Percentiles rank a stretch among this genome's conserved stretches.
Conservation (phyloP, 2,797 vertebrate species). For the Ctenosaura bakeri region DNA sequence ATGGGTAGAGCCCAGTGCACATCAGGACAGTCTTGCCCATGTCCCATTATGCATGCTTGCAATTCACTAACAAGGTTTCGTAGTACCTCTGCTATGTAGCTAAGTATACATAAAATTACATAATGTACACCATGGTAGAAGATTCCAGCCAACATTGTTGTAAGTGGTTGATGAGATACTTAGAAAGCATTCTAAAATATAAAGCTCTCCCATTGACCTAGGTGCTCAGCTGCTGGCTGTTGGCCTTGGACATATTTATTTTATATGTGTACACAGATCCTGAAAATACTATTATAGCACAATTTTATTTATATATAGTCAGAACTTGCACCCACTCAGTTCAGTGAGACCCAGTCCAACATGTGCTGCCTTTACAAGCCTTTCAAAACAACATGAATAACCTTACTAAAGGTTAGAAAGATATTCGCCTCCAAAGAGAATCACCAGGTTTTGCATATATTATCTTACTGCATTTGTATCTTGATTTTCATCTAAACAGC, state of each 20-base stretch:
- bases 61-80: too few species aligned
- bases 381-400: too few species aligned
- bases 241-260: neutral
- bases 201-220: too few species aligned
- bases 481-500: neutral
- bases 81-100: too few species aligned
- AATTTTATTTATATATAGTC: neutral
- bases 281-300: neutral
- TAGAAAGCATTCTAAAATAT: neutral
- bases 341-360: neutral
- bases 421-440: constrained; percentile 73
- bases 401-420: too few species aligned
- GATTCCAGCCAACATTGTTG: neutral
- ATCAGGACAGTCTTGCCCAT: too few species aligned
- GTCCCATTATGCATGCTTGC: too few species aligned
- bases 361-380: neutral
- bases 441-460: constrained; percentile 63
- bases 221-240: neutral
- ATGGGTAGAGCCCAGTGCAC: too few species aligned
- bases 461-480: neutral
- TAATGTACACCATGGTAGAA: too few species aligned
- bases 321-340: neutral
- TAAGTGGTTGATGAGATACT: neutral
- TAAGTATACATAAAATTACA: too few species aligned
- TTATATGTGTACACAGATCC: neutral